Base-by-base conservation (phyloP, 1,140 invertebrate genomes). In the Nephotettix cincticeps region DNA sequence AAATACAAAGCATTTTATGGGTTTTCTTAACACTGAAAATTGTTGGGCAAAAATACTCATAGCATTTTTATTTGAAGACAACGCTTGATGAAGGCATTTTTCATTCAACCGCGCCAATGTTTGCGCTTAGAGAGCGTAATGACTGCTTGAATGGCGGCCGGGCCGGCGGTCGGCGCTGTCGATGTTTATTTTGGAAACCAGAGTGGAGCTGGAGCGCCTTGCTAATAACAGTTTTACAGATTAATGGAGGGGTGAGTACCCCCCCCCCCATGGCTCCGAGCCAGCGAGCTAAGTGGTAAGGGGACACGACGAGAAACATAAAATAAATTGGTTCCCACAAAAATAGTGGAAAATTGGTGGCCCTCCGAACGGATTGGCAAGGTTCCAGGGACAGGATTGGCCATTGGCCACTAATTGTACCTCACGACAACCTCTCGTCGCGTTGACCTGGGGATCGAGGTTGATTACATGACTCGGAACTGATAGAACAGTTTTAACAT, bases 221-320 rank as follows among this genome's bases (percentile, higher is more conserved):
- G 56, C 56, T 61, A 61, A 61, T 61, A 61, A 61, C 56, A 61
- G 56, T 61, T 61, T 61, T 61, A 61, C 56, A 61, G 56, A 61
- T 61, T 61, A 61, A 61, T 61, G 56, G 56, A 27, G 9, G 21
- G 56, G 56, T 11, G 56, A 28, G 23, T 11, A 28, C 32, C 32
- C 32, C 32, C 32, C 32, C 32, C 32, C 32, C 32, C 32, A 4
- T 61, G 56, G 56, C 56, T 27, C 23, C 23, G 2, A 29, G 56
- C 56, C 56, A 61, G 25, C 56, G 56, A 11, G 25, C 56, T 61
- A 61, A 61, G 56, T 61, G 56, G 56, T 29, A 29, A 61, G 56
- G 56, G 56, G 56, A 61, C 25, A 61, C 21, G 56, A 61, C 56
- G 56, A 61, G 56, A 61, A 61, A 61, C 56, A 61, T 61, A 61